Percentiles rank a stretch among this genome's conserved stretches.
Evolutionary conservation across 1,140 invertebrate species (phyloP).

Genomic region (Littorina saxatilis): DNA sequence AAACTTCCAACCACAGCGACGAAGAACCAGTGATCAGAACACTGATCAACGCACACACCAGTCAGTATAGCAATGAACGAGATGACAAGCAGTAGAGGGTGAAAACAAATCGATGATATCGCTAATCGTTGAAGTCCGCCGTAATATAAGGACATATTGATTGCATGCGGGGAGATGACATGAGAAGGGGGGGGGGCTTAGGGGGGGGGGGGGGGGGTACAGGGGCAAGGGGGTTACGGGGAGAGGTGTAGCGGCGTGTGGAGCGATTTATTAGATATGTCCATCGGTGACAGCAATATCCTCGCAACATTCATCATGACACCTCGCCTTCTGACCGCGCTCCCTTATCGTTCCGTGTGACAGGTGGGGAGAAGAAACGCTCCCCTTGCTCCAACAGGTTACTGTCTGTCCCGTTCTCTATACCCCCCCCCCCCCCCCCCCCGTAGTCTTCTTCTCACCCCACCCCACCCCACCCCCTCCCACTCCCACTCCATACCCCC

Average conservation of each 20-base stretch:
- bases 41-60: too few species aligned
- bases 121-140: too few species aligned
- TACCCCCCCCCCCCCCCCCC: neutral
- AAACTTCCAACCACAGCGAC: too few species aligned
- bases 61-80: too few species aligned
- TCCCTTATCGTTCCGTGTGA: neutral
- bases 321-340: slow-evolving; percentile 7
- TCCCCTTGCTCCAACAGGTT: slow-evolving; percentile 19
- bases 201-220: neutral
- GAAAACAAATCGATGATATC: too few species aligned
- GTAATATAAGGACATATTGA: too few species aligned
- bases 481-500: too few species aligned
- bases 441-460: neutral
- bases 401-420: too few species aligned
- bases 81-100: too few species aligned
- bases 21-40: too few species aligned
- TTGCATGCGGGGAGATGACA: neutral
- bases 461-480: neutral
- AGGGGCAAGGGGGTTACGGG: too few species aligned
- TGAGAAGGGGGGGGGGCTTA: neutral
- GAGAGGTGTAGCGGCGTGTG: neutral
- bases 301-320: slow-evolving; percentile 29
- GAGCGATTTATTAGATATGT: slow-evolving; percentile 28
- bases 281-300: slow-evolving; percentile 34
- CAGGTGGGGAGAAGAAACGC: neutral